phyloP scores from a whole-genome alignment of 53 echinoderm and acorn worm genomes.

The Echinarachnius parma region DNA sequence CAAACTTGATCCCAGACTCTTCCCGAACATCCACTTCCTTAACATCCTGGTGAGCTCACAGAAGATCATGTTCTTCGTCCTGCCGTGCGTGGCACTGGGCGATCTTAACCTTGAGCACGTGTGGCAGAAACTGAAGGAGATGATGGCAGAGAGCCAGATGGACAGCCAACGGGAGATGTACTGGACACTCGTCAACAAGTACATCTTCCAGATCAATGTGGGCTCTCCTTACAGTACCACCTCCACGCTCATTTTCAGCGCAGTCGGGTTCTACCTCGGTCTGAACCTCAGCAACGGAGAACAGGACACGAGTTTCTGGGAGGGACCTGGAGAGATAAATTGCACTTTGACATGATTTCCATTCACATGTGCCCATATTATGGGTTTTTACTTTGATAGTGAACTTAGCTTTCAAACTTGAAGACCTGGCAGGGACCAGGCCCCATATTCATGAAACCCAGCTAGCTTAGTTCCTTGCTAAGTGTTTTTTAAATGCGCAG shows the following conservation, averaged over 20 bases:
- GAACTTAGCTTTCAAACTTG: too few species aligned
- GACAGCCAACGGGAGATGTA: neutral
- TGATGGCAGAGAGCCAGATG: constrained; percentile 29
- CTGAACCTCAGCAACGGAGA: constrained; percentile 27
- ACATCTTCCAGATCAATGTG: constrained; percentile 41
- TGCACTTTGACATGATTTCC: too few species aligned
- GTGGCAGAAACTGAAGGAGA: constrained; percentile 47
- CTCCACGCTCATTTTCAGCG: constrained; percentile 56
- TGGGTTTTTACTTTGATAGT: too few species aligned
- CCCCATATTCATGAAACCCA: too few species aligned
- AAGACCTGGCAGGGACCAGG: too few species aligned
- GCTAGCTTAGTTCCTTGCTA: too few species aligned
- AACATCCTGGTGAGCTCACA: constrained; percentile 55
- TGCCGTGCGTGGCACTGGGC: constrained; percentile 56
- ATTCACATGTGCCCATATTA: too few species aligned
- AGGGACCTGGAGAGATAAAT: too few species aligned
- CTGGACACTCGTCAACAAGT: constrained; percentile 41
- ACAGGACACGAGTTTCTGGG: neutral
- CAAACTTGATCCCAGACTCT: neutral
- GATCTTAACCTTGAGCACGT: constrained; percentile 61
- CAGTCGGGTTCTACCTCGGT: constrained; percentile 52
- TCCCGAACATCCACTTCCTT: constrained; percentile 24
- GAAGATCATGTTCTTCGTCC: constrained; percentile 71
- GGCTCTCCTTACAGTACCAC: constrained; percentile 15
- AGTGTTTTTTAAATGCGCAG: too few species aligned